A percentile compares a stretch with the other conserved stretches of the same genome.
Evolutionary conservation across 1,140 invertebrate genomes (phyloP).

Genomic region (Conopomorpha cramerella): DNA sequence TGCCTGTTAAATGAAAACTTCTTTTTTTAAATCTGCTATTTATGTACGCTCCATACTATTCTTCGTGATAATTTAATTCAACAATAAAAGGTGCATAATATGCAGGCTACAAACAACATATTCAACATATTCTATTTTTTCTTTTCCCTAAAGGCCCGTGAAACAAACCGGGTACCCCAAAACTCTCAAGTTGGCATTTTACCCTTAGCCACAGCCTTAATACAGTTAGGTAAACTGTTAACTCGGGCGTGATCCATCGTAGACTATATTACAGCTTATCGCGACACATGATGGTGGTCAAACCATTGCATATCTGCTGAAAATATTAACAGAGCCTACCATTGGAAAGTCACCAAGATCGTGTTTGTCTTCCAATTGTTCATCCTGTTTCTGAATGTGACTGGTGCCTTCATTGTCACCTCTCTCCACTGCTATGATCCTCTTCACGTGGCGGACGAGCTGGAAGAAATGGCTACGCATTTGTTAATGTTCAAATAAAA

Average conservation of each 20-base stretch:
- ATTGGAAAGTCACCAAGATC: conserved; percentile 20
- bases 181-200: too few relatives aligned
- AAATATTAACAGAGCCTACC: conserved; percentile 14
- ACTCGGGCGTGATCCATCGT: too few relatives aligned
- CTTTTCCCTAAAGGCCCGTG: too few relatives aligned
- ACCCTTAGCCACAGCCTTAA: too few relatives aligned
- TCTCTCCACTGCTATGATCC: conserved; percentile 24
- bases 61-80: neutral
- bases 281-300: neutral
- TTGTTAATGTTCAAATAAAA: too few relatives aligned
- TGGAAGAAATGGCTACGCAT: too few relatives aligned
- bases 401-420: conserved; percentile 45
- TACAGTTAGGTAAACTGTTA: too few relatives aligned
- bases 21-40: neutral
- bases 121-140: too few relatives aligned
- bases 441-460: conserved; percentile 18
- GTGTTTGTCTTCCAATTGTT: conserved; percentile 23
- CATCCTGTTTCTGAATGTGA: conserved; percentile 25
- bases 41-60: neutral
- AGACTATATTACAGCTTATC: too few relatives aligned
- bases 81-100: too few relatives aligned
- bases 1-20: conserved; percentile 29
- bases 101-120: too few relatives aligned
- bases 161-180: too few relatives aligned
- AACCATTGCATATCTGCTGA: neutral